Evolutionary conservation across 2,888 invertebrate genomes (phyloP).

Genomic region (Trachelus iudaicus): DNA sequence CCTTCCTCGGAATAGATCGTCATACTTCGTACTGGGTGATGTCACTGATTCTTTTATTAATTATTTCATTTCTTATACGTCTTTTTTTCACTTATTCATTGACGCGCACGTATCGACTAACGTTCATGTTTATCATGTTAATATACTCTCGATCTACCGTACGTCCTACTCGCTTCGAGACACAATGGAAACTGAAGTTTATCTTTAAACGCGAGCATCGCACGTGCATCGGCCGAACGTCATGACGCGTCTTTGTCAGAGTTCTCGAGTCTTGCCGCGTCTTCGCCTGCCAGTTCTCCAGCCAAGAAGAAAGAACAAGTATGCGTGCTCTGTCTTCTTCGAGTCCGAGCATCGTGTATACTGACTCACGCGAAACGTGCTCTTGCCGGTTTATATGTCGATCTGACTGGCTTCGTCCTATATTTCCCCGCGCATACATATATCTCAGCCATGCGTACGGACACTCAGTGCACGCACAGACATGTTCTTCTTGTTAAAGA

Average conservation of each 20-base stretch:
- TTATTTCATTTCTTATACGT: too few relatives aligned
- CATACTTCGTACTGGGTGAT: too few relatives aligned
- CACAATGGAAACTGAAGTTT: slow-evolving; percentile 26
- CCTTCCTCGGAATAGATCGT: too few relatives aligned
- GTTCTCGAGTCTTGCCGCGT: background rate
- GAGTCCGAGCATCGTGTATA: slow-evolving; percentile 31
- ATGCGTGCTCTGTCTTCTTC: slow-evolving; percentile 33
- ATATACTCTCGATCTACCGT: background rate
- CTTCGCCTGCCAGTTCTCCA: background rate
- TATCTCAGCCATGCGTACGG: background rate
- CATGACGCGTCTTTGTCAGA: slow-evolving; percentile 15
- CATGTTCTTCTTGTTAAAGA: too few relatives aligned
- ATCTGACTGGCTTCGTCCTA: background rate
- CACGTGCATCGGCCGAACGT: slow-evolving; percentile 14
- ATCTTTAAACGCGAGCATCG: slow-evolving; percentile 11
- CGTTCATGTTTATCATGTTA: background rate
- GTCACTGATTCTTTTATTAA: too few relatives aligned
- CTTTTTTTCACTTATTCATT: too few relatives aligned
- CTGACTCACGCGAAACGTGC: slow-evolving; percentile 39
- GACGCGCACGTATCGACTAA: too few relatives aligned
- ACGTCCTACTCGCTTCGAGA: background rate
- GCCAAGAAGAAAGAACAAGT: slow-evolving; percentile 1
- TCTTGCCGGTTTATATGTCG: slow-evolving; percentile 39
- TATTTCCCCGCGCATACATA: background rate
- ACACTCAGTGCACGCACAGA: too few relatives aligned